Evolutionary conservation across 2,113 vertebrate species (phyloP).

Genomic region (Vulpes lagopus): DNA sequence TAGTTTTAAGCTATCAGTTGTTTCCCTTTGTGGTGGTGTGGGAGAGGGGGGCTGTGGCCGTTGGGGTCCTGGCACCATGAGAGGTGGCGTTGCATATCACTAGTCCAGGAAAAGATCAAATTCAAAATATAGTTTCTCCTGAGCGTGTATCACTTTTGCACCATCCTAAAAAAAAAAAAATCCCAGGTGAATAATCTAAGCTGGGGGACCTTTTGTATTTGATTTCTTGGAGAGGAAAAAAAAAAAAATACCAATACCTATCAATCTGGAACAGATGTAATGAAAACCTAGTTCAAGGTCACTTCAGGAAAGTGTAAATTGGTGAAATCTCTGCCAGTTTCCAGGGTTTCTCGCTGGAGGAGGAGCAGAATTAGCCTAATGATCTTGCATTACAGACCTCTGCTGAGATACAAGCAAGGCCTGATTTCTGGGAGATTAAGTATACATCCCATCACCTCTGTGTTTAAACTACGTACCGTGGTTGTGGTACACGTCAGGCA

Average conservation of each 20-base stretch:
- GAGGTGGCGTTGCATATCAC: background rate
- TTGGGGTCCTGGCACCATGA: background rate
- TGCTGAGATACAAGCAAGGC: background rate
- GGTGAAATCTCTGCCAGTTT: background rate
- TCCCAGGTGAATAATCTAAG: background rate
- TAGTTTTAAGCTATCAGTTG: background rate
- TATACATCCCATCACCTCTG: background rate
- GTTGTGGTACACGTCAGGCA: background rate
- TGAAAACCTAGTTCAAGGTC: background rate
- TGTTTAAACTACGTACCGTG: background rate
- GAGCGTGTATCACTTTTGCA: background rate
- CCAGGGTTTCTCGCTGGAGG: background rate
- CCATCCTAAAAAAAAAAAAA: background rate
- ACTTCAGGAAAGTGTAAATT: background rate
- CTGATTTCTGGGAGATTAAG: background rate
- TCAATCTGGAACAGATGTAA: background rate
- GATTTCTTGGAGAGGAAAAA: slow-evolving; percentile 17
- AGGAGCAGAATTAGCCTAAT: background rate
- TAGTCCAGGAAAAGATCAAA: background rate
- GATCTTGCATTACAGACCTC: background rate
- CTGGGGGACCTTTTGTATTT: background rate
- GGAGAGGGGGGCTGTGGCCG: background rate
- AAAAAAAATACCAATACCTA: background rate
- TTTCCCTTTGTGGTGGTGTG: background rate
- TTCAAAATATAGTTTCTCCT: background rate